A percentile compares a stretch with the other conserved stretches of the same genome.
phyloP scores from a whole-genome alignment of 2,888 invertebrate species.

The Malachius bipustulatus region DNA sequence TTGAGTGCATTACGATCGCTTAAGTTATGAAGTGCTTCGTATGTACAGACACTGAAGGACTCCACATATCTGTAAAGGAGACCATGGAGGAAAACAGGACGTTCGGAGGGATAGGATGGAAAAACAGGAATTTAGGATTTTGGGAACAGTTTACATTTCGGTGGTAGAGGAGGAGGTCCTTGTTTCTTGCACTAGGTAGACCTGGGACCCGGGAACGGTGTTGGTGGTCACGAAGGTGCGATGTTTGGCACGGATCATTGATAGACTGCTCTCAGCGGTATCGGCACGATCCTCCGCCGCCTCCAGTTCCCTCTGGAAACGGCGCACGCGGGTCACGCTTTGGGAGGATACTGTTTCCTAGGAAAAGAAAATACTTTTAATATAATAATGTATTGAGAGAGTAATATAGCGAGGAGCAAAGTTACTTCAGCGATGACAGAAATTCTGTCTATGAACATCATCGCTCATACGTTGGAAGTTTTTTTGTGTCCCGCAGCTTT shows the following conservation, averaged over 20 bases:
- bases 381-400: neutral
- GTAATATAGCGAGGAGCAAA: no score
- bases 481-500: no score
- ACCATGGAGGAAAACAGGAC: neutral
- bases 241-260: constrained; percentile 94
- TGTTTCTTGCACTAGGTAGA: constrained; percentile 81
- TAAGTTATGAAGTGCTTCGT: no score
- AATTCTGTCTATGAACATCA: no score
- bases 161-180: constrained; percentile 35
- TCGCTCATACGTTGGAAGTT: no score
- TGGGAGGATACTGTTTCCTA: constrained; percentile 87
- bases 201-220: constrained; percentile 82
- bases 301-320: constrained; percentile 96
- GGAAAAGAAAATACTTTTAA: constrained; percentile 16
- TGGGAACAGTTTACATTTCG: constrained; percentile 29
- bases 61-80: no score
- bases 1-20: no score
- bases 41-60: no score
- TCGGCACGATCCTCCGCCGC: constrained; percentile 96
- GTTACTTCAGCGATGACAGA: no score
- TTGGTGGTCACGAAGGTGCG: constrained; percentile 94
- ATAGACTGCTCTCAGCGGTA: constrained; percentile 85
- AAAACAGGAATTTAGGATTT: neutral
- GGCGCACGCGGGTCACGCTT: constrained; percentile 88
- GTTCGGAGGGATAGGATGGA: neutral